These are phyloP conservation scores for Boulengeromyrus knoepffleri DNA, from an alignment of 2,113 vertebrate species.

Conservation along the genomic window DNA sequence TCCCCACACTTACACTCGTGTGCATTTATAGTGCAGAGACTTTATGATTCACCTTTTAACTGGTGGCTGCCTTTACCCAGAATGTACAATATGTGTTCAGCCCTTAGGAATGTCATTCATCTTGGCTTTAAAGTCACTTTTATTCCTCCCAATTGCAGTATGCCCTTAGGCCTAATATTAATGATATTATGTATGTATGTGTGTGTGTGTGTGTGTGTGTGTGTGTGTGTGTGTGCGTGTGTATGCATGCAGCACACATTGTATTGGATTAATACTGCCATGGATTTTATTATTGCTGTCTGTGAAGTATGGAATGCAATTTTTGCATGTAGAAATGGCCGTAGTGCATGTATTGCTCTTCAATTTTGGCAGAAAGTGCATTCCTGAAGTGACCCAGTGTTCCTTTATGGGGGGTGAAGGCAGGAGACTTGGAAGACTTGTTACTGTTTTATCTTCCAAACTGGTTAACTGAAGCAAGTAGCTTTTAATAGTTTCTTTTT, in stretches of 20 bases:
- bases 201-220: too few relatives aligned
- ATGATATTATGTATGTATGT: background rate
- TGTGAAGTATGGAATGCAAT: background rate
- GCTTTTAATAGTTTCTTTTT: slow-evolving; percentile 4
- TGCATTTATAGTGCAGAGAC: background rate
- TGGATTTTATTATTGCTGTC: background rate
- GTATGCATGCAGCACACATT: background rate
- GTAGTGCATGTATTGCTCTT: background rate
- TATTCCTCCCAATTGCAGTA: background rate
- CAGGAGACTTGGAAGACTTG: background rate
- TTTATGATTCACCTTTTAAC: background rate
- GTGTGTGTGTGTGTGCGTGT: too few relatives aligned
- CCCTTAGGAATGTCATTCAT: background rate
- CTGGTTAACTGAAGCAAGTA: slow-evolving; percentile 32
- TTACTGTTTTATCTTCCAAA: background rate
- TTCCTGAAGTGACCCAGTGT: background rate
- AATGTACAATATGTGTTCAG: background rate
- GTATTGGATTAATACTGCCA: background rate
- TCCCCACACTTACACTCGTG: background rate
- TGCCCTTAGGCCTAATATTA: background rate
- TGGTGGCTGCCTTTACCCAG: background rate
- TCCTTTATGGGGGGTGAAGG: background rate
- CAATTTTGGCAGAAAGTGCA: background rate
- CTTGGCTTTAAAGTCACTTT: background rate
- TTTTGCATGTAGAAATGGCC: background rate